Evolutionary conservation across 1,140 invertebrate genomes (phyloP).

Genomic region (Choristoneura fumiferana): DNA sequence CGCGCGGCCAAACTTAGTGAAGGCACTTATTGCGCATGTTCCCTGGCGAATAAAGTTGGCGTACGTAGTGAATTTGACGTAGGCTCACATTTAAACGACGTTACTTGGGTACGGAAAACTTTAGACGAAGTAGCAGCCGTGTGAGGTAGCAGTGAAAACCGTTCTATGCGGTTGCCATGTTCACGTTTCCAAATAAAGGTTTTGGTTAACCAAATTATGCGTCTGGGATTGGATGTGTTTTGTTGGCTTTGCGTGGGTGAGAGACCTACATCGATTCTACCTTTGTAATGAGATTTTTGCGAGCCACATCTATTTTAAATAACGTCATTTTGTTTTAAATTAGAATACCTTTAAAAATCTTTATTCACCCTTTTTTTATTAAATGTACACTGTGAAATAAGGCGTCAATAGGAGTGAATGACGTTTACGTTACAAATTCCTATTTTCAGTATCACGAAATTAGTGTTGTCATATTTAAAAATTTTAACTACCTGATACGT

Average conservation of each 20-base stretch:
- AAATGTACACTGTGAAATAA: too few relatives aligned
- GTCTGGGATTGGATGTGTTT: neutral
- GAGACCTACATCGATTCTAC: neutral
- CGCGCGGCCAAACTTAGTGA: conserved; percentile 36
- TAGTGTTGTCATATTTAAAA: too few relatives aligned
- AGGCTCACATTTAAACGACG: neutral
- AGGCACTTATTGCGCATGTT: conserved; percentile 44
- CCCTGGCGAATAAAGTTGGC: conserved; percentile 37
- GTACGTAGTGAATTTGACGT: conserved; percentile 20
- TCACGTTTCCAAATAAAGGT: neutral
- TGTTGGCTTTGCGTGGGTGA: neutral
- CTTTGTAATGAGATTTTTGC: neutral
- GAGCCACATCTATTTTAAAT: too few relatives aligned
- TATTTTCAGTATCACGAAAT: too few relatives aligned
- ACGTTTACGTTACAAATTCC: too few relatives aligned
- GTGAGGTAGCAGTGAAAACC: neutral
- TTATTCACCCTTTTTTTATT: too few relatives aligned
- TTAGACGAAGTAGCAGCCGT: neutral
- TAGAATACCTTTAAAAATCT: too few relatives aligned
- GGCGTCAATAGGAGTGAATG: too few relatives aligned
- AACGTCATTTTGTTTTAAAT: too few relatives aligned
- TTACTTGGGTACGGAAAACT: neutral
- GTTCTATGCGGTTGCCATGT: neutral
- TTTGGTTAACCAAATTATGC: conserved; percentile 3
- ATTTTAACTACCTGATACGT: too few relatives aligned